phyloP scores from a whole-genome alignment of 2,797 vertebrate genomes.

The Helicolenus hilgendorfi region DNA sequence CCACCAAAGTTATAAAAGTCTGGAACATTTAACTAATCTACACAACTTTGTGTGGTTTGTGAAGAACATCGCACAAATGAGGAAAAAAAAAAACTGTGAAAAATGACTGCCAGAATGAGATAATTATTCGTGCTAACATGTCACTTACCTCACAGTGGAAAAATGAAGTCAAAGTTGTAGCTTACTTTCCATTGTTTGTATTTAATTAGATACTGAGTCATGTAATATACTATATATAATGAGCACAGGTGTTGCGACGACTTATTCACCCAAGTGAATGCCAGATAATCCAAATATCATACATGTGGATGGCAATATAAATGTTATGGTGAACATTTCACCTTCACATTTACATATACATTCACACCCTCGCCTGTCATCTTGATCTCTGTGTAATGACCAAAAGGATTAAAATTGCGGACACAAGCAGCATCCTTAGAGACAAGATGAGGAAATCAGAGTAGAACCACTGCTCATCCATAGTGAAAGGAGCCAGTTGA shows the following conservation, averaged over 20 bases:
- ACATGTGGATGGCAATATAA: background rate
- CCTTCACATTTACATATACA: background rate
- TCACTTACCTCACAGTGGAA: constrained; percentile 36
- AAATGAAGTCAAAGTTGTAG: constrained; percentile 6
- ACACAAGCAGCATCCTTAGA: background rate
- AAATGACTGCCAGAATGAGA: constrained; percentile 2
- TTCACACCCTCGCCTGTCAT: background rate
- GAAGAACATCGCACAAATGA: constrained; percentile 24
- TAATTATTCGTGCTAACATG: constrained; percentile 34
- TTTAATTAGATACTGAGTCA: background rate
- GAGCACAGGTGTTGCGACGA: background rate
- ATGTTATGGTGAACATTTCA: background rate
- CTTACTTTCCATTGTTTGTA: constrained; percentile 8
- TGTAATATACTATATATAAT: background rate
- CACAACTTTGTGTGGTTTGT: constrained; percentile 23
- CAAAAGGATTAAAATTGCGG: background rate
- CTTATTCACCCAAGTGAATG: background rate
- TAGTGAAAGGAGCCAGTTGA: background rate
- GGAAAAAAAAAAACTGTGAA: constrained; percentile 16
- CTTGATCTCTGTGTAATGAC: background rate
- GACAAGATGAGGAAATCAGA: background rate
- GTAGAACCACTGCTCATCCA: background rate
- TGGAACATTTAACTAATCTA: constrained; percentile 56
- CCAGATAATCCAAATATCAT: background rate
- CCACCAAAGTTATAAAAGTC: constrained; percentile 56